A percentile compares a stretch with the other conserved stretches of the same genome.
Conservation (phyloP, 2,797 vertebrate species). For the Cryptoblepharus egeriae region DNA sequence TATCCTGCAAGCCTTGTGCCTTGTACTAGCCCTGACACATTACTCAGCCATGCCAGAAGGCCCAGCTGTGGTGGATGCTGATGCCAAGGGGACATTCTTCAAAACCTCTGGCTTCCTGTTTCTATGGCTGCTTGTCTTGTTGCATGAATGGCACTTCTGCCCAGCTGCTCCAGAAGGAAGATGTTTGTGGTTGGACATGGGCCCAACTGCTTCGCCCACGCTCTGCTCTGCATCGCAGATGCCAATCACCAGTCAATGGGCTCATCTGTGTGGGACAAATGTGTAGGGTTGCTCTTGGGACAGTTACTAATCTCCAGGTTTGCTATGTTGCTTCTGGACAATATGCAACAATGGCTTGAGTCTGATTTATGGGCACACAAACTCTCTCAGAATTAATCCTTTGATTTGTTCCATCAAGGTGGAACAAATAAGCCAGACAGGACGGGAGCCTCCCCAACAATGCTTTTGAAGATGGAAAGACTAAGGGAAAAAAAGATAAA, state of each 20-base stretch:
- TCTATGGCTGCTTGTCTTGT: background rate
- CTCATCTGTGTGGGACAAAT: background rate
- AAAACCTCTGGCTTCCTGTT: background rate
- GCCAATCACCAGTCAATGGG: background rate
- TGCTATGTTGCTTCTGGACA: background rate
- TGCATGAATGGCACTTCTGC: background rate
- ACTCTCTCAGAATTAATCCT: background rate
- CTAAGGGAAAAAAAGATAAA: background rate
- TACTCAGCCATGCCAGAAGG: too few species aligned
- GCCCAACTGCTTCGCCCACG: slow-evolving; percentile 14
- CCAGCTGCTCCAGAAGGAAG: background rate
- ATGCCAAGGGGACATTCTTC: background rate
- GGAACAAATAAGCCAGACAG: background rate
- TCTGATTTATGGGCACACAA: background rate
- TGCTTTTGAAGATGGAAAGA: too few species aligned
- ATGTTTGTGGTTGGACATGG: slow-evolving; percentile 19
- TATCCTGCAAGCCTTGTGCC: too few species aligned
- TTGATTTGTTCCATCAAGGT: too few species aligned
- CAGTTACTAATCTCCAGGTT: background rate
- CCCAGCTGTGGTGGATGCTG: too few species aligned
- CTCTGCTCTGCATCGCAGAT: background rate
- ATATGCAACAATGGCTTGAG: background rate
- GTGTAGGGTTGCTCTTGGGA: too few species aligned
- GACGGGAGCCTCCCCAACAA: background rate
- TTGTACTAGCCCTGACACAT: too few species aligned